Percentiles rank a stretch among this genome's conserved stretches.
These are phyloP conservation scores for human (Homo sapiens) DNA, from an alignment of 2,113 vertebrate species.

Conservation along the genomic window GRCh38 chr3:2066001-2066500, in stretches of 20 bases:
- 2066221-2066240: background rate
- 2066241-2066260: background rate
- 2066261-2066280: constrained; percentile 19
- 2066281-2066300: constrained; percentile 38
- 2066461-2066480: background rate
- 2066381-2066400: constrained; percentile 23
- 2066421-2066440: constrained; percentile 46
- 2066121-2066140: background rate
- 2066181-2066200: background rate
- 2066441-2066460: background rate
- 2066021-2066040: background rate
- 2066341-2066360: constrained; percentile 61
- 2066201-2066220: background rate
- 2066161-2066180: background rate
- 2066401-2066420: constrained; percentile 34
- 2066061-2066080: background rate
- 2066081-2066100: background rate
- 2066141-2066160: background rate
- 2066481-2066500: background rate
- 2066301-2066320: constrained; percentile 37
- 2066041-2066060: background rate
- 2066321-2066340: constrained; percentile 39
- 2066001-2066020: background rate
- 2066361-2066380: constrained; percentile 46
- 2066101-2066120: background rate